Base-by-base conservation (phyloP, 2,797 vertebrate species). In the Hylomyscus alleni region DNA sequence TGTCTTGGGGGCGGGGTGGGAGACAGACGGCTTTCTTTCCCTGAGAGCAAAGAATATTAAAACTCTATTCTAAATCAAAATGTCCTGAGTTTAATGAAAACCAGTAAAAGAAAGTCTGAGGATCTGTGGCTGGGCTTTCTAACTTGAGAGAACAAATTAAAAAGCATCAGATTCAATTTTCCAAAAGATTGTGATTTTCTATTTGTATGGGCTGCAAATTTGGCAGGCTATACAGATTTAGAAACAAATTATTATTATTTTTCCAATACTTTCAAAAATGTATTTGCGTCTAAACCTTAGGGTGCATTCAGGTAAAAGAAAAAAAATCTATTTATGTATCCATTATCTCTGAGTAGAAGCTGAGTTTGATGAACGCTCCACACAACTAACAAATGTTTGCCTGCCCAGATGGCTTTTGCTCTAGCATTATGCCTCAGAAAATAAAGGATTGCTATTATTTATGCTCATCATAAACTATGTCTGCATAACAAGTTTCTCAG, bases 381-480 rank as follows among this genome's bases (percentile, higher is more conserved):
- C 29, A 85, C 56, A 91, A 50, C 90, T 95, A 93, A 95, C 89
- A 96, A 95, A 91, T 93, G 50, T 93, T 75, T 96, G 96, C 91
- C 83, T 91, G 69, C 13, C 8, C 89, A 90, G 93, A 97, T 96
- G 95, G 96, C 86, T 96, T 97, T 62, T 96, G 76, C 86, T 91
- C 89, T 95, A 91, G 92, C 60, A 90, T 80, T 85, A 58, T 88
- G 83, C 89, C 89, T 97, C 84, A 85, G 93, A 97, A 97, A 96
- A 96, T 90, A 97, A 97, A 97, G 95, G 90, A 93, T 92, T 97
- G 80, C 60, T 40, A 96, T 97, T 98, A 97, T 95, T 97, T 96
- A 95, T 97, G 60, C 95, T 77, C 93, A 91, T 96, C 95, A 97
- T 95, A 95, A 95, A 80, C 76, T 91, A 17, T 94, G 95, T 93